phyloP scores from a whole-genome alignment of 2,888 invertebrate genomes.

The Silvanus unidentatus region DNA sequence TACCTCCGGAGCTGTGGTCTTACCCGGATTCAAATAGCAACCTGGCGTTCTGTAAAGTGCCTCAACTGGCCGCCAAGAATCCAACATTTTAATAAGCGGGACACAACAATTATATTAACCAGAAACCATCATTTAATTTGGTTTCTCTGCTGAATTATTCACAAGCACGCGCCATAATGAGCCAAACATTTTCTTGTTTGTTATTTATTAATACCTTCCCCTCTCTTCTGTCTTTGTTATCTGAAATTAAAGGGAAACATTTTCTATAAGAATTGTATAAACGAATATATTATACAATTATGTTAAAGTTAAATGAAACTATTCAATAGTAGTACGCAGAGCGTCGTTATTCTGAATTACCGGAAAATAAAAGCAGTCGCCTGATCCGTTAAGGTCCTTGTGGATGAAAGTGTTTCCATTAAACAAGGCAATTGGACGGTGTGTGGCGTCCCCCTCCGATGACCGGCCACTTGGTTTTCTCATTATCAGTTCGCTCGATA shows the following conservation, averaged over 20 bases:
- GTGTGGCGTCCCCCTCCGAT: constrained; percentile 1
- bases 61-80: constrained; percentile 2
- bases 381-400: constrained; percentile 2
- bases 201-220: too few species aligned
- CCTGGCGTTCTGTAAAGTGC: constrained; percentile 9
- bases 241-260: too few species aligned
- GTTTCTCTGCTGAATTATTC: not conserved
- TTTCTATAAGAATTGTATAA: too few species aligned
- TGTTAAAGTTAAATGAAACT: too few species aligned
- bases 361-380: constrained; percentile 2
- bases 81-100: constrained; percentile 2
- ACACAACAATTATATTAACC: constrained; percentile 2
- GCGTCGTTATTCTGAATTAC: constrained; percentile 1
- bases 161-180: not conserved
- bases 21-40: constrained; percentile 32
- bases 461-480: constrained; percentile 7
- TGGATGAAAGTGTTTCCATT: constrained; percentile 13
- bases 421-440: constrained; percentile 16
- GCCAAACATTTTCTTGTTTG: too few species aligned
- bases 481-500: constrained; percentile 28
- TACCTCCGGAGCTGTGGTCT: constrained; percentile 40
- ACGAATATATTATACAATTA: too few species aligned
- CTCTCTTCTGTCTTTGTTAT: too few species aligned
- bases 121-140: not conserved
- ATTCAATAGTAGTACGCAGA: too few species aligned